A percentile compares a stretch with the other conserved stretches of the same genome.
phyloP scores from a whole-genome alignment of 2,113 vertebrate species.

The Setophaga coronata region DNA sequence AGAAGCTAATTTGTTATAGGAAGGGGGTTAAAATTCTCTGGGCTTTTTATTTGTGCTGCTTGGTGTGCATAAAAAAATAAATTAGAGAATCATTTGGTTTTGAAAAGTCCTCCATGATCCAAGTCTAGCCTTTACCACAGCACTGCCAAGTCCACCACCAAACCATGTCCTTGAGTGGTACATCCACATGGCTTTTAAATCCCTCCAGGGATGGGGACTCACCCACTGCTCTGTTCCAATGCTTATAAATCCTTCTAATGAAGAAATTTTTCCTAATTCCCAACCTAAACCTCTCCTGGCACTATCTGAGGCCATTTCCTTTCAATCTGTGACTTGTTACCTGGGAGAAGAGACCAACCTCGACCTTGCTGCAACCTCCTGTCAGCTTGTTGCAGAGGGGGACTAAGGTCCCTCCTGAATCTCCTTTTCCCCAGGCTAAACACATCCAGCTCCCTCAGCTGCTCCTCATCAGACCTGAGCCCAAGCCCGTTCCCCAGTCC shows the following conservation, averaged over 20 bases:
- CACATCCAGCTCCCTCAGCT: not conserved
- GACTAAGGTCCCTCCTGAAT: not conserved
- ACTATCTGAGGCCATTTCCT: not conserved
- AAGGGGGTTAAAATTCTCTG: not conserved
- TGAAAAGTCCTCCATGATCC: accelerated
- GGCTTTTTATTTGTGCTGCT: not conserved
- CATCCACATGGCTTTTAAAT: not conserved
- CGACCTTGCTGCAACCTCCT: not conserved
- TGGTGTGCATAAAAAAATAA: accelerated
- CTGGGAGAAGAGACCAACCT: not conserved
- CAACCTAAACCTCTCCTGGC: not conserved
- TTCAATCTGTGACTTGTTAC: not conserved
- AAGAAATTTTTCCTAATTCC: not conserved
- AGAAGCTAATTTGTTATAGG: not conserved
- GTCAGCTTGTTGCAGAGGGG: not conserved
- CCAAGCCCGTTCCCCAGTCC: not conserved
- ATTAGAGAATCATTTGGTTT: not conserved
- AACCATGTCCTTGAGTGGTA: not conserved
- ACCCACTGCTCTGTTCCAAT: not conserved
- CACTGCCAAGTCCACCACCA: not conserved
- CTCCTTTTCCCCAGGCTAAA: not conserved
- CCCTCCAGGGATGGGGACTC: not conserved
- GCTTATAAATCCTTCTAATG: not conserved
- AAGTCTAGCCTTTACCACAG: not conserved
- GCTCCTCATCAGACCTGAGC: not conserved